Conservation (phyloP, 2,888 invertebrate species). For the Cremastobaeus sp. region DNA sequence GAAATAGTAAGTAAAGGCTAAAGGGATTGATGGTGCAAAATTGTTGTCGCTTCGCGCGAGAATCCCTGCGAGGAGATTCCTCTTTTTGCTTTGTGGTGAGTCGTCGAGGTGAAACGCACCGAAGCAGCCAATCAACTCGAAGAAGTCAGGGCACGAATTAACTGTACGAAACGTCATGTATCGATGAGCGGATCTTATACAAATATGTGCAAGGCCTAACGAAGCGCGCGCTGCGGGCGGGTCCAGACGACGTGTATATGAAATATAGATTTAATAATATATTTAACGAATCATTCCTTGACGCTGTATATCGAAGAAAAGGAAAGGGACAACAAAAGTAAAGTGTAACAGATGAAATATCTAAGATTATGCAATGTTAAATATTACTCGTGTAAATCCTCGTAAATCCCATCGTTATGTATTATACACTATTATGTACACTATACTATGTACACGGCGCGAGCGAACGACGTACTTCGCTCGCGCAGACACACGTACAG, state of each 20-base stretch:
- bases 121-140: not conserved
- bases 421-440: conserved; percentile 66
- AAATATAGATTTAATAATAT: conserved; percentile 65
- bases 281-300: conserved; percentile 77
- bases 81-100: conserved; percentile 36
- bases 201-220: conserved; percentile 74
- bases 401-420: conserved; percentile 73
- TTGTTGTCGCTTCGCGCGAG: conserved; percentile 41
- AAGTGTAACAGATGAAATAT: conserved; percentile 59
- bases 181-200: conserved; percentile 71
- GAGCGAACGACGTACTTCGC: conserved; percentile 58
- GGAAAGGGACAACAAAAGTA: conserved; percentile 34
- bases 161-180: conserved; percentile 56
- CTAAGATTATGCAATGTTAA: conserved; percentile 74
- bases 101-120: conserved; percentile 21
- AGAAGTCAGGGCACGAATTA: not conserved
- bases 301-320: conserved; percentile 72
- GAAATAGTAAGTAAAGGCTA: conserved; percentile 30
- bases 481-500: conserved; percentile 56
- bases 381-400: conserved; percentile 73
- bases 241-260: conserved; percentile 48
- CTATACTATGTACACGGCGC: conserved; percentile 51
- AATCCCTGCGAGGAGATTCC: conserved; percentile 16
- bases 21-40: conserved; percentile 54
- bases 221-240: conserved; percentile 65